Conservation (phyloP, 2,797 vertebrate species). For the Pogoniulus pusillus region DNA sequence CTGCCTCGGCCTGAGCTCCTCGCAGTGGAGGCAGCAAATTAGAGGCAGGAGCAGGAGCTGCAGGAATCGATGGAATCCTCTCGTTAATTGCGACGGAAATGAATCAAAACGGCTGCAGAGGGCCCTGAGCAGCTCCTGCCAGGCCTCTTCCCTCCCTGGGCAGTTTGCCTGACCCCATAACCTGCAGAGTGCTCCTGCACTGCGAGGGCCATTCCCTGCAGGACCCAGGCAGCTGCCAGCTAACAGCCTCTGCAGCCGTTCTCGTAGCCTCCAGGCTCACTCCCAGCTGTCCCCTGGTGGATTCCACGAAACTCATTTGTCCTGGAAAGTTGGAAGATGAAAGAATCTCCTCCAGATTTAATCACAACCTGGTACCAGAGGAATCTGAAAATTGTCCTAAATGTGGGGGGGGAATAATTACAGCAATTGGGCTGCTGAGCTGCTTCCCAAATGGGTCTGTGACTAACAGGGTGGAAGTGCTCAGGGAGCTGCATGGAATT, state of each 20-base stretch:
- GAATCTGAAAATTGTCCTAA: conserved; percentile 37
- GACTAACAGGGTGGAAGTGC: not conserved
- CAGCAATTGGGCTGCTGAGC: conserved; percentile 21
- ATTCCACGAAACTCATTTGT: not conserved
- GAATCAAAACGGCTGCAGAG: not conserved
- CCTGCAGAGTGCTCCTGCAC: not conserved
- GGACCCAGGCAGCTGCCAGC: not conserved
- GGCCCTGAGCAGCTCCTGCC: not conserved
- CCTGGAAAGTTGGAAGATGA: not conserved
- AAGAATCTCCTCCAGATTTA: not conserved
- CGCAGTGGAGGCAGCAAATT: not conserved
- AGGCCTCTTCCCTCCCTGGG: not conserved
- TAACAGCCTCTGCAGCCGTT: not conserved
- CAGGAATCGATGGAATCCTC: conserved; percentile 46
- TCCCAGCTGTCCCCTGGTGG: not conserved
- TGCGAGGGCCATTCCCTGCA: not conserved
- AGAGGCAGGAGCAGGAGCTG: not conserved
- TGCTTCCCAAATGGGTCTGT: not conserved
- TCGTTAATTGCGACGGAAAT: conserved; percentile 38
- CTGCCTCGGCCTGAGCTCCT: not conserved
- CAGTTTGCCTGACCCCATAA: not conserved
- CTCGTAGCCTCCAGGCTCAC: not conserved
- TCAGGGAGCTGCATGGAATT: fast-evolving
- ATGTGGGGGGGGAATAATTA: conserved; percentile 25
- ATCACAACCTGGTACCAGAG: not conserved